Evolutionary conservation across 2,797 vertebrate genomes (phyloP).

Genomic region (Lutjanus argentimaculatus): DNA sequence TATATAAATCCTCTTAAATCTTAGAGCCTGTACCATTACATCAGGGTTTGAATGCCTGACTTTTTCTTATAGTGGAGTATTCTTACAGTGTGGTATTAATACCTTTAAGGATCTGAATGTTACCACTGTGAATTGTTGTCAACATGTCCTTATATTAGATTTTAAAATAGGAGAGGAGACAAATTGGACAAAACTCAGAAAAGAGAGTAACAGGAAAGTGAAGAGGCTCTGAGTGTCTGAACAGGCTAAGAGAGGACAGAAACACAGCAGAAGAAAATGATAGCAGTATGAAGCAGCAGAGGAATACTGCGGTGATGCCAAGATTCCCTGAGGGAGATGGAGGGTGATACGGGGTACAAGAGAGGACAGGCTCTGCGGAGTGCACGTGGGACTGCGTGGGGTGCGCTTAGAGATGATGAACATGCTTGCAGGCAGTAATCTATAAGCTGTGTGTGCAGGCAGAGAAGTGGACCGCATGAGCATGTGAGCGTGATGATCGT

Average conservation of each 20-base stretch:
- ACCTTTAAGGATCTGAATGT: too few species aligned
- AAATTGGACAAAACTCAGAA: background rate
- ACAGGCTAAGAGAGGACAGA: background rate
- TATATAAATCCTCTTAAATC: too few species aligned
- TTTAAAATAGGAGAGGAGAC: background rate
- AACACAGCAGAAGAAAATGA: conserved; percentile 8
- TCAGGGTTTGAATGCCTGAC: too few species aligned
- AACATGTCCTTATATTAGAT: background rate
- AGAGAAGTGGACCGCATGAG: conserved; percentile 35
- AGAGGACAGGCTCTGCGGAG: conserved; percentile 38
- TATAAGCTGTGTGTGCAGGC: conserved; percentile 55
- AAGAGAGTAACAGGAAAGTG: background rate
- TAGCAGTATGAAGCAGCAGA: background rate
- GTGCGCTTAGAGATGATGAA: conserved; percentile 41
- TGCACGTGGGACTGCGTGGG: conserved; percentile 60
- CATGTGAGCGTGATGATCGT: conserved; percentile 61
- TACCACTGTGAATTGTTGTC: background rate
- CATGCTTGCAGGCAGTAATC: conserved; percentile 57
- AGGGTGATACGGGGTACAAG: conserved; percentile 21
- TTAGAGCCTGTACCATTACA: too few species aligned
- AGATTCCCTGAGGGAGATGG: conserved; percentile 38
- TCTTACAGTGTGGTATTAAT: background rate
- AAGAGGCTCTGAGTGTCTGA: background rate
- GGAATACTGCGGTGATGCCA: conserved; percentile 19
- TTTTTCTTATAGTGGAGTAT: background rate